A percentile compares a stretch with the other conserved stretches of the same genome.
Conservation (phyloP, 2,797 vertebrate genomes). For the Pseudomugil gertrudae region DNA sequence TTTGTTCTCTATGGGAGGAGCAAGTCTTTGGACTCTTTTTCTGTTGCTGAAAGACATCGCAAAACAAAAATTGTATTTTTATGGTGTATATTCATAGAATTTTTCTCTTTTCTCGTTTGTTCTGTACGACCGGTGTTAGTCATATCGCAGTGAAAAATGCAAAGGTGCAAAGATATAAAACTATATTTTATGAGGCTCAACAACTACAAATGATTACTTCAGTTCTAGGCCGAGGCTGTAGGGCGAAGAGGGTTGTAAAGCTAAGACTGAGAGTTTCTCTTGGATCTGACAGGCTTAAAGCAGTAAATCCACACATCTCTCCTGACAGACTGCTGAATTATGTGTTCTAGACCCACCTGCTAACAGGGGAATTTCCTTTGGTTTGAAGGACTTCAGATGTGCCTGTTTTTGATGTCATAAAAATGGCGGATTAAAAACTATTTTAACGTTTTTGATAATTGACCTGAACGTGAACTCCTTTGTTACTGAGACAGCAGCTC, state of each 20-base stretch:
- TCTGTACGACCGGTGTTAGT: slow-evolving; percentile 4
- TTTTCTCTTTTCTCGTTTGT: neutral
- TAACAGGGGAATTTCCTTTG: slow-evolving; percentile 36
- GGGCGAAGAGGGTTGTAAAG: slow-evolving; percentile 50
- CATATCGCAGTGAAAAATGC: neutral
- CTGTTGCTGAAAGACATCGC: neutral
- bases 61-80: neutral
- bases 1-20: slow-evolving; percentile 7
- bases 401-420: slow-evolving; percentile 17
- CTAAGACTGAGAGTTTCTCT: slow-evolving; percentile 52
- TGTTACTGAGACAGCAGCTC: slow-evolving; percentile 18
- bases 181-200: slow-evolving; percentile 24
- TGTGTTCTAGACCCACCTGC: slow-evolving; percentile 50
- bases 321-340: slow-evolving; percentile 53
- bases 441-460: slow-evolving; percentile 20
- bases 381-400: slow-evolving; percentile 15
- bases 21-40: neutral
- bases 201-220: slow-evolving; percentile 46
- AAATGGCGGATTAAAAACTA: slow-evolving; percentile 11
- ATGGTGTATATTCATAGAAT: neutral
- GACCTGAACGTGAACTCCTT: slow-evolving; percentile 20
- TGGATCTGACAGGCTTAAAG: slow-evolving; percentile 57
- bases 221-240: slow-evolving; percentile 26
- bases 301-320: slow-evolving; percentile 61
- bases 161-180: slow-evolving; percentile 11